phyloP scores from a whole-genome alignment of 2,113 vertebrate genomes.

The Scomber japonicus region DNA sequence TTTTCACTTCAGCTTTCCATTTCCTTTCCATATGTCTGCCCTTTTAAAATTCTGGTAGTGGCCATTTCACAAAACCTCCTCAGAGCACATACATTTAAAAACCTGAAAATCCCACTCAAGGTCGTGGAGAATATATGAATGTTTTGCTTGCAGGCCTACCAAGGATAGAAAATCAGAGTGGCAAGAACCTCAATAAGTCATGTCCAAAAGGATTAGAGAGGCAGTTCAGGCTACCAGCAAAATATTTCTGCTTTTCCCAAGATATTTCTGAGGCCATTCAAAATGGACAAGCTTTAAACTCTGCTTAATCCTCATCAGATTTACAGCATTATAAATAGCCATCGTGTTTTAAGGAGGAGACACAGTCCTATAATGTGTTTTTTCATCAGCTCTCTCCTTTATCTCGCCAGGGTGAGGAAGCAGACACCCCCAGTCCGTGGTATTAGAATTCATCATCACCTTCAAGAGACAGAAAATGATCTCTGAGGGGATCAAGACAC shows the following conservation, averaged over 20 bases:
- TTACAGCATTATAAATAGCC: conserved; percentile 52
- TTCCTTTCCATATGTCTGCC: conserved; percentile 38
- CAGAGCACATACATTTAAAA: conserved; percentile 48
- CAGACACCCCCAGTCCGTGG: conserved; percentile 24
- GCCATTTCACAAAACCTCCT: conserved; percentile 31
- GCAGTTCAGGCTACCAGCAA: conserved; percentile 31
- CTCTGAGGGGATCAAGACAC: conserved; percentile 49
- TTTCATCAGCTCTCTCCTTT: conserved; percentile 49
- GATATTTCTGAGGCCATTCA: conserved; percentile 65
- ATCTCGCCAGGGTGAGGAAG: conserved; percentile 56
- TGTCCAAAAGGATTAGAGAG: conserved; percentile 67
- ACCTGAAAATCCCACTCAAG: conserved; percentile 49
- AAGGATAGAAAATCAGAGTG: conserved; percentile 37
- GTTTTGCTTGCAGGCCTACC: conserved; percentile 45
- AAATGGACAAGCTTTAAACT: conserved; percentile 57
- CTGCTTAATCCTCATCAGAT: conserved; percentile 71
- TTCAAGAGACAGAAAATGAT: conserved; percentile 59
- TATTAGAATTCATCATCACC: conserved; percentile 72
- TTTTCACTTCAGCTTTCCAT: conserved; percentile 33
- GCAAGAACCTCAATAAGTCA: conserved; percentile 52
- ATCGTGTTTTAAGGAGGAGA: conserved; percentile 37
- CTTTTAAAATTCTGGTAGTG: conserved; percentile 48
- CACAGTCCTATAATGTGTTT: conserved; percentile 24
- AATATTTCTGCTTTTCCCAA: conserved; percentile 53
- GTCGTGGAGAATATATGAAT: conserved; percentile 40